Base-by-base conservation (phyloP, 2,797 vertebrate genomes). In the Pagetopsis macropterus region DNA sequence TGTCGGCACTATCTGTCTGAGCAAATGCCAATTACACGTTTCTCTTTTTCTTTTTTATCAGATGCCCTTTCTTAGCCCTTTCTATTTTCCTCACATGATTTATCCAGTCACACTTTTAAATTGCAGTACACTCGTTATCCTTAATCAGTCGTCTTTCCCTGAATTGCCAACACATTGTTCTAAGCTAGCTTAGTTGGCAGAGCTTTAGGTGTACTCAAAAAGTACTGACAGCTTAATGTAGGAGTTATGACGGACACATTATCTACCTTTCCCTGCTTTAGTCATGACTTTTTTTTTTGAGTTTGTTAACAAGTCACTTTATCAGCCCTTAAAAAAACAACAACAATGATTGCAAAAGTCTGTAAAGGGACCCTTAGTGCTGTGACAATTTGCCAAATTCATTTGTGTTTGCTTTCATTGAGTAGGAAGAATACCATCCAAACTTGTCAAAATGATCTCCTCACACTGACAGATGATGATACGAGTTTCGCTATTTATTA, bases 81-180 rank as follows among this genome's bases (percentile, higher is more conserved):
- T 87, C 59, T 83, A 75, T 85, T 84, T 66, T 82, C 64, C 57
- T 78, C 40, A 40, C 6, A 66, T 85, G 58, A 89, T 86, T 91
- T 86, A 79, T 85, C 77, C 64, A 50, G 78, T 79, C 78, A 76
- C 67, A 68, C 72, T 54, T 78, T 88, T 82, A 80, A 88, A 88
- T 88, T 82, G 73, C 79, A 49, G 40, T 21, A 50, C 4, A 71
- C 52, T 64, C 27, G 66, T 75, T 31, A 64, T 68, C 23, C 27
- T 46, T 19, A 61, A 59, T 63, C 33, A 64, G 72, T 86, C 15
- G 59, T 51, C 51, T 81, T 75, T 70, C 48, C 9, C 8, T 27
- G 33, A n/a, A 60, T 70, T 58, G 31, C 69, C 45, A 60, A 46
- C 52, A 70, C 6, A 19, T 43, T 68, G 68, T 37, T 70, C 60